phyloP scores from a whole-genome alignment of 2,113 vertebrate genomes.

The Trichechus manatus region DNA sequence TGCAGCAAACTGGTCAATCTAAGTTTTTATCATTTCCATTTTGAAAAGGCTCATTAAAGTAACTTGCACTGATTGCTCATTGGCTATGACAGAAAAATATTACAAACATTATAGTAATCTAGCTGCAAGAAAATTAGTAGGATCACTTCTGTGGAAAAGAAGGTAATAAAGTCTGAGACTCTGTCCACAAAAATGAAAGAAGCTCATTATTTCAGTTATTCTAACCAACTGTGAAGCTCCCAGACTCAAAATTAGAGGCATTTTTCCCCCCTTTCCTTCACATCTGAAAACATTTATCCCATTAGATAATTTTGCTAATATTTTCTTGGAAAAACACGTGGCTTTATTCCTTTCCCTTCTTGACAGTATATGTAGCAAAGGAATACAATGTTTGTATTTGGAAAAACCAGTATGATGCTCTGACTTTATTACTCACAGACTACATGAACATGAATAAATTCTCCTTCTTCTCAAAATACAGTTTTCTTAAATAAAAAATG shows the following conservation, averaged over 20 bases:
- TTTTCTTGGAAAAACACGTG: not conserved
- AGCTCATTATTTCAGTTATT: not conserved
- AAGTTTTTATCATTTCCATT: slow-evolving; percentile 74
- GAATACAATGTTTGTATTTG: not conserved
- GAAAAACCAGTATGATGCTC: not conserved
- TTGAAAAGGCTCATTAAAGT: slow-evolving; percentile 65
- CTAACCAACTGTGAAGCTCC: not conserved
- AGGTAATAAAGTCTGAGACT: not conserved
- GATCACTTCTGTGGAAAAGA: slow-evolving; percentile 32
- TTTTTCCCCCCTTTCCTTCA: not conserved
- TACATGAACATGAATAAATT: not conserved
- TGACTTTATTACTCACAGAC: not conserved
- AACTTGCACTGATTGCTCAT: slow-evolving; percentile 48
- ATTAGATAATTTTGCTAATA: not conserved
- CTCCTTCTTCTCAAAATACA: not conserved
- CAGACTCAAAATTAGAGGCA: slow-evolving; percentile 34
- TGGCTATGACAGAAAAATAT: slow-evolving; percentile 67
- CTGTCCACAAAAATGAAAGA: not conserved
- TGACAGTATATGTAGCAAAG: not conserved
- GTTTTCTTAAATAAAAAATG: slow-evolving; percentile 2
- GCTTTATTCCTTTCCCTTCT: not conserved
- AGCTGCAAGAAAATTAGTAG: slow-evolving; percentile 47
- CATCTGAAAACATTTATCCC: not conserved
- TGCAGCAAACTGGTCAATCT: slow-evolving; percentile 63
- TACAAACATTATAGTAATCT: slow-evolving; percentile 59